Base-by-base conservation (phyloP, 2,888 invertebrate species). In the Philopedon plagiatum region DNA sequence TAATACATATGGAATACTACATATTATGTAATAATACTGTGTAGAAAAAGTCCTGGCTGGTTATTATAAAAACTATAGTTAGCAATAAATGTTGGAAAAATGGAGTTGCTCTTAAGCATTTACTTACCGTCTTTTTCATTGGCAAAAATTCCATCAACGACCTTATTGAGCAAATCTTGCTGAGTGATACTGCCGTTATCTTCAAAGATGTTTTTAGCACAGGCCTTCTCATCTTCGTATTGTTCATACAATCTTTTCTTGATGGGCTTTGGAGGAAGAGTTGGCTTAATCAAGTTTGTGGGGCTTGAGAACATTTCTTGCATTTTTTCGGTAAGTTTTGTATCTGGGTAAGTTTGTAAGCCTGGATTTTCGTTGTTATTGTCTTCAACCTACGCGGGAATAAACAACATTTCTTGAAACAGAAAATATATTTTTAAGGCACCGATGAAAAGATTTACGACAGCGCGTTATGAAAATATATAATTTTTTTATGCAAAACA, bases 81-180 rank as follows among this genome's bases (percentile, higher is more conserved):
- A n/a, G n/a, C n/a, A n/a, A n/a, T n/a, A n/a, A n/a, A n/a, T n/a
- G n/a, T n/a, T n/a, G n/a, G n/a, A n/a, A n/a, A n/a, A n/a, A n/a
- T n/a, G n/a, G n/a, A n/a, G n/a, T n/a, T n/a, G n/a, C n/a, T n/a
- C n/a, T n/a, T n/a, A n/a, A n/a, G n/a, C n/a, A n/a, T n/a, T n/a
- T n/a, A n/a, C 64, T 57, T 67, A 72, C 76, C 73, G n/a, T 73
- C 70, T 54, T 60, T 66, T 29, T 74, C 74, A 21, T 60, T 78
- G 8, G 79, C 72, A 65, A 81, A 81, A 66, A 81, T 77, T 46
- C 81, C 85, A 75, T 88, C 89, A 81, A 90, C 89, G 83, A 86
- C 82, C 86, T 89, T 85, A 83, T 90, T 84, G 84, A 90, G 85
- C 80, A 90, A 81, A 86, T 89, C 87, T 86, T 91, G 87, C 84